Conservation (phyloP, 1,140 invertebrate species). For the Brachionus calyciflorus region DNA sequence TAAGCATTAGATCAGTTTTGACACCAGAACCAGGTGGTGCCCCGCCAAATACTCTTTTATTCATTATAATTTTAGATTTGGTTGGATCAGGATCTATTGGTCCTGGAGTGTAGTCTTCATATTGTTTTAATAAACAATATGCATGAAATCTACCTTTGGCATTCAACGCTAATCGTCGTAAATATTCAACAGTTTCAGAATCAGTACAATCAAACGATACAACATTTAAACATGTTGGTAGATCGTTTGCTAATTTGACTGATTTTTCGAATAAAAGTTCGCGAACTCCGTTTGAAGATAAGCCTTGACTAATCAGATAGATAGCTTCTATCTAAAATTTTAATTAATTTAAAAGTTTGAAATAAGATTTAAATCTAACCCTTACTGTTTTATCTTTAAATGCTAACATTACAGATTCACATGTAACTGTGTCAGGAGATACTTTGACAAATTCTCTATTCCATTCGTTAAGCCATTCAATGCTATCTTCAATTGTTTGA, state of each 20-base stretch:
- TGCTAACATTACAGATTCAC: constrained; percentile 56
- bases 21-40: constrained; percentile 57
- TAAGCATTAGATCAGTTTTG: constrained; percentile 56
- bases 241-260: constrained; percentile 47
- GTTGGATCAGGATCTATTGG: constrained; percentile 52
- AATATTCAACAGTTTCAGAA: constrained; percentile 54
- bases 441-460: constrained; percentile 52
- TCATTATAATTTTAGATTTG: constrained; percentile 57
- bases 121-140: constrained; percentile 59
- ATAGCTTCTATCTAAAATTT: constrained; percentile 56
- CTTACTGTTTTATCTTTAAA: constrained; percentile 54
- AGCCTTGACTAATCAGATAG: constrained; percentile 59
- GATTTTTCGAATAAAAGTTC: constrained; percentile 52
- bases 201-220: constrained; percentile 59
- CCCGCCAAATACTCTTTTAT: constrained; percentile 57
- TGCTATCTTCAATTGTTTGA: constrained; percentile 56
- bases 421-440: constrained; percentile 53
- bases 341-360: not conserved
- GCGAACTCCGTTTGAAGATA: constrained; percentile 54
- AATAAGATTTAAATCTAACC: not conserved
- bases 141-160: constrained; percentile 57
- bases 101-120: constrained; percentile 55
- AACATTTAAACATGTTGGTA: constrained; percentile 52
- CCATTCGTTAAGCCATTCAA: constrained; percentile 53
- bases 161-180: constrained; percentile 52